phyloP scores from a whole-genome alignment of 2,888 invertebrate species.

The Crepidodera aurea region DNA sequence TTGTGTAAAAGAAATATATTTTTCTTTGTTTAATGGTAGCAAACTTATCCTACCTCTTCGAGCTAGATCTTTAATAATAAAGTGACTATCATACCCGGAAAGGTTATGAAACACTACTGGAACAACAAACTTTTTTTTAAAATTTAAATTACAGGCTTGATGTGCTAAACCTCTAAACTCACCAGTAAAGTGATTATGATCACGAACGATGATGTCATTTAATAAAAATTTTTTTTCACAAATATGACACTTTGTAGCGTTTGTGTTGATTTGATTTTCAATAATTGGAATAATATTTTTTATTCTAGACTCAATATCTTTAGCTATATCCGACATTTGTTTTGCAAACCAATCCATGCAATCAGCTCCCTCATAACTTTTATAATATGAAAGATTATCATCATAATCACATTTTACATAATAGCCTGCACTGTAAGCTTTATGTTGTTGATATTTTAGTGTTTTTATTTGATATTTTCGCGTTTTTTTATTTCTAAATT shows the following conservation, averaged over 20 bases:
- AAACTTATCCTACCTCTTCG: too few species aligned
- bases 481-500: too few species aligned
- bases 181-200: slow-evolving; percentile 51
- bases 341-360: slow-evolving; percentile 42
- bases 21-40: slow-evolving; percentile 53
- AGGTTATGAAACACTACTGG: slow-evolving; percentile 53
- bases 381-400: slow-evolving; percentile 39
- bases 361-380: slow-evolving; percentile 37
- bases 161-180: slow-evolving; percentile 47
- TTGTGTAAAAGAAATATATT: slow-evolving; percentile 51
- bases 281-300: slow-evolving; percentile 35
- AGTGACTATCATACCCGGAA: slow-evolving; percentile 49
- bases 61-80: too few species aligned
- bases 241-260: slow-evolving; percentile 39
- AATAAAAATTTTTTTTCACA: slow-evolving; percentile 36
- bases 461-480: not conserved
- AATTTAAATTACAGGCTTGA: slow-evolving; percentile 52
- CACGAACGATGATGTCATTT: slow-evolving; percentile 40
- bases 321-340: slow-evolving; percentile 34
- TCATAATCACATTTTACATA: slow-evolving; percentile 45
- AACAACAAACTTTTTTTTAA: slow-evolving; percentile 44
- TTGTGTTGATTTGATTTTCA: not conserved
- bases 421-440: slow-evolving; percentile 37
- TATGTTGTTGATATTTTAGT: slow-evolving; percentile 26
- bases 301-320: slow-evolving; percentile 32